These are phyloP conservation scores for Thymelicus sylvestris DNA, from an alignment of 2,888 invertebrate genomes.

Conservation along the genomic window DNA sequence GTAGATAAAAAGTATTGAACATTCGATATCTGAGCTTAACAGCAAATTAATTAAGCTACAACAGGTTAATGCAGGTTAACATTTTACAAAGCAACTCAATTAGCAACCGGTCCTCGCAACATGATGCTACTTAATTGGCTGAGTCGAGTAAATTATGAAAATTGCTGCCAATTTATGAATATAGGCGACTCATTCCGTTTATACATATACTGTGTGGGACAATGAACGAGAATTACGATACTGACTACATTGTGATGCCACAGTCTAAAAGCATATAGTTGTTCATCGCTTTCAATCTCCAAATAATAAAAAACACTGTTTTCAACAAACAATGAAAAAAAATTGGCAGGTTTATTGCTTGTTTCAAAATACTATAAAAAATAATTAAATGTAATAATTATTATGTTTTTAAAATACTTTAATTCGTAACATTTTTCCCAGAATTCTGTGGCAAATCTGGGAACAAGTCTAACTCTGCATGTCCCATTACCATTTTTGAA, in stretches of 20 bases:
- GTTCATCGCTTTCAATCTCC: neutral
- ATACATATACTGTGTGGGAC: constrained; percentile 24
- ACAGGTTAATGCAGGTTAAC: constrained; percentile 54
- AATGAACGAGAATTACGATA: constrained; percentile 31
- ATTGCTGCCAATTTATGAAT: constrained; percentile 57
- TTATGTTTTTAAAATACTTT: too few species aligned
- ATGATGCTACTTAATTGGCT: constrained; percentile 56
- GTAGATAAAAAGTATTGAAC: constrained; percentile 49
- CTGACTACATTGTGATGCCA: neutral
- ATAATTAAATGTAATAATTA: too few species aligned
- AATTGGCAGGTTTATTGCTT: too few species aligned
- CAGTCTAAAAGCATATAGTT: neutral
- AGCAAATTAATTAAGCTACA: constrained; percentile 41
- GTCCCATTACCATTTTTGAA: too few species aligned
- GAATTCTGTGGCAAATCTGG: too few species aligned
- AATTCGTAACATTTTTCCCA: too few species aligned
- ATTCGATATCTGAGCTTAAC: constrained; percentile 37
- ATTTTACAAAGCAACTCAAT: constrained; percentile 58
- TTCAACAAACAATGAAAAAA: too few species aligned
- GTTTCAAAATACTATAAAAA: too few species aligned
- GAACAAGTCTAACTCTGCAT: too few species aligned
- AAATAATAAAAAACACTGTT: too few species aligned
- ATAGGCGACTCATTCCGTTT: constrained; percentile 11
- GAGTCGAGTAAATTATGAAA: constrained; percentile 60
- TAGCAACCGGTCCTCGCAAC: constrained; percentile 58